Evolutionary conservation across 1,140 invertebrate genomes (phyloP), one percentile per base, ranked within the genome.

Genomic region (Papilio polytes): DNA sequence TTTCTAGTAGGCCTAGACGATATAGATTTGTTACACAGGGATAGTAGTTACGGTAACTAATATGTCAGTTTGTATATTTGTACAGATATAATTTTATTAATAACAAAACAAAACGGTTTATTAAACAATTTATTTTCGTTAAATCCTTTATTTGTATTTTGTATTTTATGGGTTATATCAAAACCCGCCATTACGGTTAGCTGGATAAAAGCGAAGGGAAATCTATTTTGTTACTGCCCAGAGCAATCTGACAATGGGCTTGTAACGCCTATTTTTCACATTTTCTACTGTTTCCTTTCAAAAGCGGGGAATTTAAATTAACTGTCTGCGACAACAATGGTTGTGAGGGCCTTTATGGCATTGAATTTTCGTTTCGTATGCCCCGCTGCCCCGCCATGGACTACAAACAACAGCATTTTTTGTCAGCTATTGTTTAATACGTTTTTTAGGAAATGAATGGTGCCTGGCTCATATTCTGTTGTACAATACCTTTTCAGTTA

Each of bases 201-300:
- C 22, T 13, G 26, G 63, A 66, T 66, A 36, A 66, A 66, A 31
- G 63, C 22, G 63, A 66, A 66, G 22, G 63, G 22, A 66, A 66
- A 66, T 78, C 26, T 56, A 56, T 36, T 78, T 78, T 78, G 48
- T 36, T 41, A n/a, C 76, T 56, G 51, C 76, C 48, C 46, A 56
- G 53, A 31, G 26, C 22, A n/a, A 31, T 78, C 13, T 59, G 51
- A 78, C 76, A 78, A 78, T 78, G 51, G 76, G 26, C 13, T 56
- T 66, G 63, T 78, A 78, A 78, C 76, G 51, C 76, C 31, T 78
- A 78, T 78, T 78, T 78, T 78, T 78, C 76, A 78, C 76, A 78
- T 78, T 78, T 66, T 78, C 48, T 41, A 78, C 76, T 78, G 76
- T 78, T 78, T 78, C 76, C 76, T 78, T 78, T 78, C 76, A 78